Conservation (phyloP, 2,888 invertebrate species). For the Aleiodes leptofemur region DNA sequence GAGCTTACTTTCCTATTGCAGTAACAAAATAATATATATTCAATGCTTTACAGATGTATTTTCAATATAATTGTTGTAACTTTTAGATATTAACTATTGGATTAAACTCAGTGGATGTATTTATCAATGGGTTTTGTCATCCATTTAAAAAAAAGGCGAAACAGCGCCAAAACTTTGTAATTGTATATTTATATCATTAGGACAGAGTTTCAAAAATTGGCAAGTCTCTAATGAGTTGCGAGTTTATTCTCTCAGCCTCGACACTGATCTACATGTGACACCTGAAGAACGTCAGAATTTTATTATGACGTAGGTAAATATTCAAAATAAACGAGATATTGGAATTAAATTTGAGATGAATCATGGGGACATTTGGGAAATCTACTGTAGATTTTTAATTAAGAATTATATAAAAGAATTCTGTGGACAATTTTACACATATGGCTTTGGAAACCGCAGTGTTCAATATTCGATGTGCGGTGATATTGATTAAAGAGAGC, state of each 20-base stretch:
- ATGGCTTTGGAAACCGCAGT: neutral
- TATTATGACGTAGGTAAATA: neutral
- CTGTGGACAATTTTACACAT: slow-evolving; percentile 7
- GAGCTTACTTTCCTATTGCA: slow-evolving; percentile 12
- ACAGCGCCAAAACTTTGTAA: slow-evolving; percentile 22
- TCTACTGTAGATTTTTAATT: slow-evolving; percentile 1
- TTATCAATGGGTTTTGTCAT: slow-evolving; percentile 25
- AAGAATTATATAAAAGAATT: slow-evolving; percentile 1
- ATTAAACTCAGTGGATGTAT: slow-evolving; percentile 26
- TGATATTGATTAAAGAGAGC: slow-evolving; percentile 7
- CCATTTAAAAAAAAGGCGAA: slow-evolving; percentile 1
- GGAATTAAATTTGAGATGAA: slow-evolving; percentile 17
- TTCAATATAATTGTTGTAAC: slow-evolving; percentile 34
- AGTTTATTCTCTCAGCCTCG: slow-evolving; percentile 29
- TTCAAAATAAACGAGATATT: neutral
- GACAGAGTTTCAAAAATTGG: slow-evolving; percentile 10
- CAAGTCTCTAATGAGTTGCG: slow-evolving; percentile 18
- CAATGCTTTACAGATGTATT: slow-evolving; percentile 11
- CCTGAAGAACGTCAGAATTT: slow-evolving; percentile 4
- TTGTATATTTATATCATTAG: slow-evolving; percentile 38
- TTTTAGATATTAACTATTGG: slow-evolving; percentile 33
- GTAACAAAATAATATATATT: neutral
- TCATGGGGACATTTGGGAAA: slow-evolving; percentile 29
- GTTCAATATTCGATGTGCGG: neutral
- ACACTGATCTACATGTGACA: slow-evolving; percentile 35